Percentiles rank a stretch among this genome's conserved stretches.
These are phyloP conservation scores for Scylla paramamosain DNA, from an alignment of 1,140 invertebrate species.

Conservation along the genomic window DNA sequence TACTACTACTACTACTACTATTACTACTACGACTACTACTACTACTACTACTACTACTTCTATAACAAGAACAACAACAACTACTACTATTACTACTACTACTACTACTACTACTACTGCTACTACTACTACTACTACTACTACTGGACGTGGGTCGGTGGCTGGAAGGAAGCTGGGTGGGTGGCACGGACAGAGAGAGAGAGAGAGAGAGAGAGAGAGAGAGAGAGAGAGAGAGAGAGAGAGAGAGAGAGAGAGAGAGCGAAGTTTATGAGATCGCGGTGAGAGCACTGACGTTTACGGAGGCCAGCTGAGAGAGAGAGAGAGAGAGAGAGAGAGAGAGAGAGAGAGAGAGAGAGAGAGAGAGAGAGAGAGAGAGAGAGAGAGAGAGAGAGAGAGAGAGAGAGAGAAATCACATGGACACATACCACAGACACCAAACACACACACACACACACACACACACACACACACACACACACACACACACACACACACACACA, in stretches of 20 bases:
- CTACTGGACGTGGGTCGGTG: background rate
- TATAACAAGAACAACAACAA: background rate
- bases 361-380: background rate
- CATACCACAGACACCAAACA: no score
- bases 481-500: no score
- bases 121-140: no score
- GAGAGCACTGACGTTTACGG: background rate
- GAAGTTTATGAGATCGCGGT: background rate
- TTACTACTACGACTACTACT: background rate
- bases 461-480: no score
- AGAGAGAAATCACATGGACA: background rate
- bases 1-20: background rate
- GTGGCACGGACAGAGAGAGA: background rate
- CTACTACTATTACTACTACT: no score
- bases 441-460: no score
- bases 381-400: background rate
- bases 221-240: no score
- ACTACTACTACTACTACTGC: no score
- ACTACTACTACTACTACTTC: background rate
- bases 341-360: background rate
- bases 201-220: background rate
- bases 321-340: background rate
- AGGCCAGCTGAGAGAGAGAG: background rate
- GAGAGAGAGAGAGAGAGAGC: no score
- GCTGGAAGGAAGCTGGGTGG: background rate